These are phyloP conservation scores for Syngnathus acus DNA, from an alignment of 2,797 vertebrate species.

Conservation along the genomic window DNA sequence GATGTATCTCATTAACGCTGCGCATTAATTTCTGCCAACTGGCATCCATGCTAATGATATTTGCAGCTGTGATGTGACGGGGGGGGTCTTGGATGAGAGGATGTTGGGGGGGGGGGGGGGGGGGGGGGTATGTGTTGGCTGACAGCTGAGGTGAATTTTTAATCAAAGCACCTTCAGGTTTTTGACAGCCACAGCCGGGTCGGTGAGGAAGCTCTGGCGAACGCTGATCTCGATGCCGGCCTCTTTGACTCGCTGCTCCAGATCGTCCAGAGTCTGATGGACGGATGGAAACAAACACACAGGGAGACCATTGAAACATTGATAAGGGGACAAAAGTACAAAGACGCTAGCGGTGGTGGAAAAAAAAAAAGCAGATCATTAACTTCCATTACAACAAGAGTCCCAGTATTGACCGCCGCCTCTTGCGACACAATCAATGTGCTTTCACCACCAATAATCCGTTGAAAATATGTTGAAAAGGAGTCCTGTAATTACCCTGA, in stretches of 20 bases:
- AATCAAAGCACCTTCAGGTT: constrained; percentile 87
- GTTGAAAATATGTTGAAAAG: constrained; percentile 52
- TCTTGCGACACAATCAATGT: constrained; percentile 54
- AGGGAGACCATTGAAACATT: constrained; percentile 24
- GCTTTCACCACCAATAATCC: constrained; percentile 52
- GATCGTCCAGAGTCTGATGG: constrained; percentile 84
- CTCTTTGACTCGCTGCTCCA: constrained; percentile 86
- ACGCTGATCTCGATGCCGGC: constrained; percentile 93
- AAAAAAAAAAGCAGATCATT: constrained; percentile 43
- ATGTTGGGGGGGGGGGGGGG: not conserved
- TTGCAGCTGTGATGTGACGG: constrained; percentile 46
- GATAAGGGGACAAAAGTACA: constrained; percentile 10
- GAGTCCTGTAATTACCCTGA: constrained; percentile 39
- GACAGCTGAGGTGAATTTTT: constrained; percentile 61
- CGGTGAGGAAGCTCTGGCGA: constrained; percentile 92
- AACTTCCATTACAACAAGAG: constrained; percentile 55
- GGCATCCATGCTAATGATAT: constrained; percentile 58
- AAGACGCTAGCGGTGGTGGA: constrained; percentile 1
- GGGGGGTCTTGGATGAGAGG: not conserved
- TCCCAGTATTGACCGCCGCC: constrained; percentile 38
- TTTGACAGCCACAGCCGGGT: constrained; percentile 88
- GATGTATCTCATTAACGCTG: constrained; percentile 51
- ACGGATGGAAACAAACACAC: constrained; percentile 15
- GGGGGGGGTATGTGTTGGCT: not conserved
- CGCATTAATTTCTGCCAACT: constrained; percentile 65